Conservation (phyloP, 2,888 invertebrate species). For the Erannis defoliaria region DNA sequence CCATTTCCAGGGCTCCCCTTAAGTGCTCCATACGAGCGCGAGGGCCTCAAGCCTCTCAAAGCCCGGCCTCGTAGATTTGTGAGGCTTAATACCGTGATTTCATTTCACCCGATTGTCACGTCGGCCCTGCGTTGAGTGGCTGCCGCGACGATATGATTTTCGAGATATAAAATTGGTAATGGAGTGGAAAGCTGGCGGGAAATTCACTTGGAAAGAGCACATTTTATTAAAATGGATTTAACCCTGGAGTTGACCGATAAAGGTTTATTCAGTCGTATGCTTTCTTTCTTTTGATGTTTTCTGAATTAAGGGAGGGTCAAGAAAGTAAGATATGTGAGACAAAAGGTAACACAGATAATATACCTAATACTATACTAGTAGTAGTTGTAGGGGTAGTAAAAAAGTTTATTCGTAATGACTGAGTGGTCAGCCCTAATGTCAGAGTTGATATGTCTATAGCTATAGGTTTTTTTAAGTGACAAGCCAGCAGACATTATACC, state of each 20-base stretch:
- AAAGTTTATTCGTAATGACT: too few relatives aligned
- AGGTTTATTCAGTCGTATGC: constrained; percentile 35
- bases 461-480: too few relatives aligned
- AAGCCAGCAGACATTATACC: too few relatives aligned
- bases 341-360: not conserved
- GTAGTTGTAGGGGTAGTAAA: too few relatives aligned
- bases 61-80: constrained; percentile 73
- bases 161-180: constrained; percentile 84
- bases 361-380: too few relatives aligned
- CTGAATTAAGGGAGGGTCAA: not conserved
- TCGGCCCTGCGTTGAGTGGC: constrained; percentile 72
- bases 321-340: not conserved
- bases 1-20: constrained; percentile 77
- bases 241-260: constrained; percentile 47
- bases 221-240: constrained; percentile 58
- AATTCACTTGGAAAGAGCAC: constrained; percentile 59
- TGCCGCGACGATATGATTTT: constrained; percentile 74
- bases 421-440: too few relatives aligned
- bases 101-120: constrained; percentile 82
- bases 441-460: too few relatives aligned
- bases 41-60: constrained; percentile 57
- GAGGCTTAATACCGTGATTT: constrained; percentile 84
- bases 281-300: constrained; percentile 32
- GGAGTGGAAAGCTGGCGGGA: constrained; percentile 76
- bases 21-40: constrained; percentile 73